A percentile compares a stretch with the other conserved stretches of the same genome.
Conservation (phyloP, 2,888 invertebrate species). For the Perithous albicinctus region DNA sequence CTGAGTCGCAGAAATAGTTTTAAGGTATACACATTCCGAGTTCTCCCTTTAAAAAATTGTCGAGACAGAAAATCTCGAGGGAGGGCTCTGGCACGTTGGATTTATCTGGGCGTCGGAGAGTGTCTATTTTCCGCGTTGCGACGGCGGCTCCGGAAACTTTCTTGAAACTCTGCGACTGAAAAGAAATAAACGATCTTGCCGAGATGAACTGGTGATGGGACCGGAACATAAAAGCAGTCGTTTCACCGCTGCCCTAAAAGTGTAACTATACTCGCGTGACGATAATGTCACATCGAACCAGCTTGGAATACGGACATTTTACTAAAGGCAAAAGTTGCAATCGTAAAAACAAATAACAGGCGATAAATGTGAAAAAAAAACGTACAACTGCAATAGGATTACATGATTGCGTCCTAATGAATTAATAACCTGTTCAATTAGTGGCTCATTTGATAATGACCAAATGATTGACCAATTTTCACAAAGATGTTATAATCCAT, state of each 20-base stretch:
- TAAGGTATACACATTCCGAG: not conserved
- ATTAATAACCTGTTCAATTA: not conserved
- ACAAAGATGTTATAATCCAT: not conserved
- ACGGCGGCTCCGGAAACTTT: slow-evolving; percentile 33
- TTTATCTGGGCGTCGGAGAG: slow-evolving; percentile 28
- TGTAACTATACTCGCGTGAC: not conserved
- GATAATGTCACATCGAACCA: not conserved
- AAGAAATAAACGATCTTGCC: slow-evolving; percentile 45
- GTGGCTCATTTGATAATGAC: not conserved
- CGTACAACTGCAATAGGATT: not conserved
- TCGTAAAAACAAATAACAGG: not conserved
- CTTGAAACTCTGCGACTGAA: slow-evolving; percentile 8
- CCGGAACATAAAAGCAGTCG: slow-evolving; percentile 21
- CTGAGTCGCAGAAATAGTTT: slow-evolving; percentile 54
- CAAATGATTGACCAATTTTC: not conserved
- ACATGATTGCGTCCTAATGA: not conserved
- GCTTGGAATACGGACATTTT: not conserved
- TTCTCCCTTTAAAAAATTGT: not conserved
- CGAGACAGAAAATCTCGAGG: slow-evolving; percentile 45
- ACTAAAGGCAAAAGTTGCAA: not conserved
- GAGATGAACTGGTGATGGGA: slow-evolving; percentile 24
- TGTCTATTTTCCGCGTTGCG: slow-evolving; percentile 47
- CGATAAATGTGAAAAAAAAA: not conserved
- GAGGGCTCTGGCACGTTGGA: slow-evolving; percentile 15
- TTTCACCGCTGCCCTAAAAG: not conserved